Evolutionary conservation across 2,888 invertebrate genomes (phyloP), one percentile per base, ranked within the genome.

Genomic region (Flexamia atlantica): DNA sequence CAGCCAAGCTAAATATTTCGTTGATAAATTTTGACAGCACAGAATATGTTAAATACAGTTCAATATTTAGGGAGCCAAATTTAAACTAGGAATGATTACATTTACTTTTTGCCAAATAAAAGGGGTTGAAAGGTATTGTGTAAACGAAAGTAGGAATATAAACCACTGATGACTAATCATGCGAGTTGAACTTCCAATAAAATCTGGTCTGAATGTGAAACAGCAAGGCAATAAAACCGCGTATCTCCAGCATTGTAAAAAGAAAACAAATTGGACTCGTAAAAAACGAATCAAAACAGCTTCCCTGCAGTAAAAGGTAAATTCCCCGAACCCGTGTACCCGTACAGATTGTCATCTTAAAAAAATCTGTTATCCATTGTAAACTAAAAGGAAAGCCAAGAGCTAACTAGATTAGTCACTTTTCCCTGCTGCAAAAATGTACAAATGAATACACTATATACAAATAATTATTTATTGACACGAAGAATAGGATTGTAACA

Each of bases 261-360:
- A 64, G 64, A 64, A 64, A 64, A 64, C 64, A 64, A 64, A 64
- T 64, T 64, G 64, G 64, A 64, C 64, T 64, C 64, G 64, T 64
- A 64, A 64, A 64, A 64, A 2, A 28, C 28, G 64, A 64, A 64
- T 64, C 64, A 64, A 64, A 64, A 64, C 64, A 64, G 64, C 64
- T 64, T 64, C 64, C 64, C 64, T 30, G 64, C 64, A 28, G 64
- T 64, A 64, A 64, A 64, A 64, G 64, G 64, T 64, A 30, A 64
- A 64, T 30, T 64, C 30, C 28, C 64, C 64, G 64, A 64, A 64
- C 64, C 64, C 64, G 14, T 64, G 64, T n/a, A 30, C 64, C 64
- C 64, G 53, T 64, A 17, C 12, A 20, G 3, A 64, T 64, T 30
- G 64, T 64, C 64, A 64, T 28, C 14, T 28, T 28, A 64, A 64